Conservation (phyloP, 1,140 invertebrate species). For the Aphelinus certus region DNA sequence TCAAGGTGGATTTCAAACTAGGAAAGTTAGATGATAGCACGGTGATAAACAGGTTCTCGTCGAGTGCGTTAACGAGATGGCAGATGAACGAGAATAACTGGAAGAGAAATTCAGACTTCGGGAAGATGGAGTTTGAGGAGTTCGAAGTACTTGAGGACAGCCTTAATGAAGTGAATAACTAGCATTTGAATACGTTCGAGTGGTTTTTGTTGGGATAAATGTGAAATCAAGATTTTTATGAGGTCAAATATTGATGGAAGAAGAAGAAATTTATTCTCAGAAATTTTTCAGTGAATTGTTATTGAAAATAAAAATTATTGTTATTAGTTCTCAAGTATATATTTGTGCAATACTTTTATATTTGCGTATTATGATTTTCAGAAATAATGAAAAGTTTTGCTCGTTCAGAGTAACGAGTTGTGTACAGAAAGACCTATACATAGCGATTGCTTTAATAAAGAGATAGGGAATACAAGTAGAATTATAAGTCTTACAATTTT, state of each 20-base stretch:
- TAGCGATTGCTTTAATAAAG: constrained; percentile 24
- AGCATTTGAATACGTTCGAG: constrained; percentile 24
- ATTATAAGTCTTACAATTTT: constrained; percentile 16
- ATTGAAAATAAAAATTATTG: too few species aligned
- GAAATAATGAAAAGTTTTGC: neutral
- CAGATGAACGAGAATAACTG: constrained; percentile 59
- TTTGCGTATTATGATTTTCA: constrained; percentile 10
- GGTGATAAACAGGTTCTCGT: constrained; percentile 48
- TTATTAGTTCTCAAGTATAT: neutral
- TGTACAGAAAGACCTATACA: constrained; percentile 2
- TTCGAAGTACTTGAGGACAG: constrained; percentile 78
- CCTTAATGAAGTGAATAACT: constrained; percentile 64
- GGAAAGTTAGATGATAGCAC: constrained; percentile 51
- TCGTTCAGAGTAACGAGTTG: constrained; percentile 3
- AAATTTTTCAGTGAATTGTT: too few species aligned
- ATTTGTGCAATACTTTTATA: constrained; percentile 1
- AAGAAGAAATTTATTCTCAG: too few species aligned
- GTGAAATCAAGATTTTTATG: neutral
- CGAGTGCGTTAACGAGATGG: constrained; percentile 59
- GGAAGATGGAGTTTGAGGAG: constrained; percentile 85
- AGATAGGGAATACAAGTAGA: constrained; percentile 7
- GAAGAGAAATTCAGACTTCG: constrained; percentile 67
- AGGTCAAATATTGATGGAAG: too few species aligned
- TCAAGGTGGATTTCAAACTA: constrained; percentile 57
- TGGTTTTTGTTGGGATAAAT: neutral